Percentiles rank a stretch among this genome's conserved stretches.
These are phyloP conservation scores for Holothuria leucospilota DNA, from an alignment of 53 echinoderm and acorn worm genomes.

Conservation along the genomic window DNA sequence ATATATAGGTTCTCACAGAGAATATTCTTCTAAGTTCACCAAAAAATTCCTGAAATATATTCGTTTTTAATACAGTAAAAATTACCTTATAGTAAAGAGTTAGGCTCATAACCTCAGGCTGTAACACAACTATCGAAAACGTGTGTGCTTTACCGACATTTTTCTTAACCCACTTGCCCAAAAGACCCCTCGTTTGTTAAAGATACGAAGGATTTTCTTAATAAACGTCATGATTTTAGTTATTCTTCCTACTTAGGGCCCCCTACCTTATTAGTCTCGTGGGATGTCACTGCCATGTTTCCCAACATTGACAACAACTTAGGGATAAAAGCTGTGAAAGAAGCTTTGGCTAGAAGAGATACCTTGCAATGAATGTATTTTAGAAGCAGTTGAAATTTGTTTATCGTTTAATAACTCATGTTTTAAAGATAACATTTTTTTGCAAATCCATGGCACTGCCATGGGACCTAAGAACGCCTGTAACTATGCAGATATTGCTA, in stretches of 20 bases:
- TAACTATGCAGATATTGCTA: no score
- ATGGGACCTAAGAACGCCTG: constrained; percentile 5
- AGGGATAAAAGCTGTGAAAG: neutral
- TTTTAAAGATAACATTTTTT: neutral
- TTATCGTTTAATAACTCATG: neutral
- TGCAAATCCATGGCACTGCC: constrained; percentile 29
- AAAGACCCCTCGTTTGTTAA: neutral
- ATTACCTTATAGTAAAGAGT: no score
- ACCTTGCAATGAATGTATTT: neutral
- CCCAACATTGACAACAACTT: constrained; percentile 28
- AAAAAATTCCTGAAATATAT: no score
- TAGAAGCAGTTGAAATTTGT: constrained; percentile 2
- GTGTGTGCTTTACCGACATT: neutral
- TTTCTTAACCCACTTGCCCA: constrained; percentile 3
- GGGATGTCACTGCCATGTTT: constrained; percentile 30
- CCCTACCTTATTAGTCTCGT: neutral
- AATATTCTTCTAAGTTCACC: no score
- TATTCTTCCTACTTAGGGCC: neutral
- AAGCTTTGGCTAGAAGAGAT: no score
- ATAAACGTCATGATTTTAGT: neutral
- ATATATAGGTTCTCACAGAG: no score
- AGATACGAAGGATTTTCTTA: constrained; percentile 14
- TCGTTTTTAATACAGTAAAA: no score
- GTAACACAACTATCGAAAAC: neutral
- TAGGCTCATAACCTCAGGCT: constrained; percentile 16